A percentile compares a stretch with the other conserved stretches of the same genome.
Evolutionary conservation across 2,113 vertebrate genomes (phyloP).

Genomic region (Calypte anna): DNA sequence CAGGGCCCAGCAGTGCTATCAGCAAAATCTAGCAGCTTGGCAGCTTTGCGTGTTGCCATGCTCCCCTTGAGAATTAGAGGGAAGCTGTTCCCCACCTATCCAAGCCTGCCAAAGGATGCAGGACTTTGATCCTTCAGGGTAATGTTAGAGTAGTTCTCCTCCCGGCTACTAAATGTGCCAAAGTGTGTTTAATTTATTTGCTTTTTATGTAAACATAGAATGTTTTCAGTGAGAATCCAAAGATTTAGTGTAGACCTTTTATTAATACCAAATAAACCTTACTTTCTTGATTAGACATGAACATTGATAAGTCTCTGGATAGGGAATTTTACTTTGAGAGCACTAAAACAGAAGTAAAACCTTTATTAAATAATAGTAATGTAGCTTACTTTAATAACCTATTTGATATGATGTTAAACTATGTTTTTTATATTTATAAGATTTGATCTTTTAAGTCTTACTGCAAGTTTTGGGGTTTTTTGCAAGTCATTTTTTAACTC

Average conservation of each 20-base stretch:
- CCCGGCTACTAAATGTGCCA: conserved; percentile 74
- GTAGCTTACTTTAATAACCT: neutral
- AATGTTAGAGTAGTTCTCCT: conserved; percentile 68
- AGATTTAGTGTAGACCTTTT: conserved; percentile 57
- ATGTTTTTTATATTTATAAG: neutral
- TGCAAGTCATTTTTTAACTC: neutral
- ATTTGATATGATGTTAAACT: neutral
- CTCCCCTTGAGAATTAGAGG: conserved; percentile 70
- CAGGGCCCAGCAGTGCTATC: conserved; percentile 57
- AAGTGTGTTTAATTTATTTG: conserved; percentile 72
- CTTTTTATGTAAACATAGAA: conserved; percentile 64
- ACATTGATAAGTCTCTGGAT: conserved; percentile 11
- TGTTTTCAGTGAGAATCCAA: conserved; percentile 59
- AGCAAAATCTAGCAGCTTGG: conserved; percentile 64
- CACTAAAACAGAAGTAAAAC: conserved; percentile 20
- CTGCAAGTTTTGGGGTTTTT: neutral
- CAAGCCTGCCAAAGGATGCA: conserved; percentile 62
- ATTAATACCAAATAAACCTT: conserved; percentile 63
- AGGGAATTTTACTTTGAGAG: conserved; percentile 24
- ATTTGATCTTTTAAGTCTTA: neutral
- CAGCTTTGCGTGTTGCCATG: conserved; percentile 63
- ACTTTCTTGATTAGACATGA: conserved; percentile 48
- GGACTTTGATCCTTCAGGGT: conserved; percentile 76
- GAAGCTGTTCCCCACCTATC: conserved; percentile 53
- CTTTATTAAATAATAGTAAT: neutral